Evolutionary conservation across 2,888 invertebrate species (phyloP).

Genomic region (Scaptodrosophila latifasciaeformis): DNA sequence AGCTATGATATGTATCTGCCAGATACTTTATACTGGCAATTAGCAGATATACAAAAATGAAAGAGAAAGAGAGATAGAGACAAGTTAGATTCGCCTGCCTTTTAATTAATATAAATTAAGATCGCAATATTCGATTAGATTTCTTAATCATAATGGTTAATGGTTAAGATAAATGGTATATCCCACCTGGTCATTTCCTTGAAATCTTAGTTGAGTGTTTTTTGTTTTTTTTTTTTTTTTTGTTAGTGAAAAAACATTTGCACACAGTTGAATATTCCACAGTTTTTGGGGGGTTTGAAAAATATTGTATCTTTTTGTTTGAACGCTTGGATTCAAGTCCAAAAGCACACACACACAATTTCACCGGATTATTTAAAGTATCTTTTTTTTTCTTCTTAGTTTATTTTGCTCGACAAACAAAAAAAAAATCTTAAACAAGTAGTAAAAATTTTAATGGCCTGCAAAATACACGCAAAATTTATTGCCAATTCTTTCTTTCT

Average conservation of each 20-base stretch:
- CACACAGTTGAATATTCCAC: too few relatives aligned
- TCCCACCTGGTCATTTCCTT: slow-evolving; percentile 60
- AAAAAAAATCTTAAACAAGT: not conserved
- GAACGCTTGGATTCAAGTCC: not conserved
- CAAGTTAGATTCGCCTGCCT: too few relatives aligned
- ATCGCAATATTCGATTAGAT: too few relatives aligned
- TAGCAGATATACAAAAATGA: too few relatives aligned
- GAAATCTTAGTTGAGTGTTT: slow-evolving; percentile 2
- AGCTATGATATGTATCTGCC: too few relatives aligned
- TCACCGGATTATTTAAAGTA: slow-evolving; percentile 28
- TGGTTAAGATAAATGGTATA: not conserved
- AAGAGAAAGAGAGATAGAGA: too few relatives aligned
- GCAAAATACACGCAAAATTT: slow-evolving; percentile 45
- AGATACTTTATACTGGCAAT: too few relatives aligned
- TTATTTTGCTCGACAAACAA: slow-evolving; percentile 3
- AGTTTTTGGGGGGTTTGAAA: too few relatives aligned
- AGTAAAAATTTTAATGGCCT: slow-evolving; percentile 39
- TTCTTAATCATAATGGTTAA: too few relatives aligned
- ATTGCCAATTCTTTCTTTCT: slow-evolving; percentile 5
- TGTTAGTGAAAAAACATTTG: too few relatives aligned
- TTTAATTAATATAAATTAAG: too few relatives aligned
- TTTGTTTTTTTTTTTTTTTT: slow-evolving; percentile 20
- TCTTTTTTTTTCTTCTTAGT: slow-evolving; percentile 6
- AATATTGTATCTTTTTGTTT: slow-evolving; percentile 26
- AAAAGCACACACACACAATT: not conserved